Evolutionary conservation across 2,888 invertebrate genomes (phyloP).

Genomic region (Hartigia nigra): DNA sequence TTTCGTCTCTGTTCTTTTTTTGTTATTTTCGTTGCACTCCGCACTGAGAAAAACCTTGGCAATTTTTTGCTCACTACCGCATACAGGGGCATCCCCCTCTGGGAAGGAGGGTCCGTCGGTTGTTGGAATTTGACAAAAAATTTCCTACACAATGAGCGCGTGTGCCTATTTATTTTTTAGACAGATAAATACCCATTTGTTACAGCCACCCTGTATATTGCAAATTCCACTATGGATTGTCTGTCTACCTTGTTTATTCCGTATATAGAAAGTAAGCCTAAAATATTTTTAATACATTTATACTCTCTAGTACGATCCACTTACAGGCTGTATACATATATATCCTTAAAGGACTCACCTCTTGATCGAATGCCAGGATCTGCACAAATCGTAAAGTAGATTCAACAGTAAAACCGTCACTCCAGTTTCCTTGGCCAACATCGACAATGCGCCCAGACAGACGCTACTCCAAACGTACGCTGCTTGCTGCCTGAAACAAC

Average conservation of each 20-base stretch:
- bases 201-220: not conserved
- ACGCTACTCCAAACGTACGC: slow-evolving; percentile 75
- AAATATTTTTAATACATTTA: not conserved
- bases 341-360: slow-evolving; percentile 67
- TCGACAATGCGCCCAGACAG: slow-evolving; percentile 79
- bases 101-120: not conserved
- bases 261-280: not conserved
- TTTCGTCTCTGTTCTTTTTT: not conserved
- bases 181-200: not conserved
- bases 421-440: slow-evolving; percentile 90
- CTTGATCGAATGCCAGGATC: slow-evolving; percentile 76
- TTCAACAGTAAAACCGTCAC: slow-evolving; percentile 84
- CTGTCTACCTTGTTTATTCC: not conserved
- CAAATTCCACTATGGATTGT: not conserved
- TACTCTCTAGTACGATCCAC: no score
- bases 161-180: not conserved
- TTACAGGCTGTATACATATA: not conserved
- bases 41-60: not conserved
- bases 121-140: not conserved
- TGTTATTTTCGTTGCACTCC: not conserved
- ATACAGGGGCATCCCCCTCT: not conserved
- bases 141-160: not conserved
- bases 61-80: not conserved
- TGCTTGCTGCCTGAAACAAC: slow-evolving; percentile 62
- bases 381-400: slow-evolving; percentile 80